Base-by-base conservation (phyloP, 1,140 invertebrate genomes). In the Drosophila parvula region DNA sequence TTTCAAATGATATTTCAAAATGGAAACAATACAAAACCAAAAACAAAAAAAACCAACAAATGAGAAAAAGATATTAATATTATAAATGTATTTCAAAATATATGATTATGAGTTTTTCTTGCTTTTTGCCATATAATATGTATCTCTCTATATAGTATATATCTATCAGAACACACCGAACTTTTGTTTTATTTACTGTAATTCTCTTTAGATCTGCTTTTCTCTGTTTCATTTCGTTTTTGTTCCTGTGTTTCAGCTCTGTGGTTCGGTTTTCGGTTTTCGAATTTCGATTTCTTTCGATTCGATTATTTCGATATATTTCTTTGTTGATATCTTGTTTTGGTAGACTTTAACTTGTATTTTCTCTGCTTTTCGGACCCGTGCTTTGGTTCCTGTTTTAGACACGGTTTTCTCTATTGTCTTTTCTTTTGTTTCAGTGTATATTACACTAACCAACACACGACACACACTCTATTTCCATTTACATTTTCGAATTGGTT, bases 1-100 rank as follows among this genome's bases (percentile, higher is more conserved):
- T 89, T 88, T 83, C 78, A 88, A 85, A 88, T 88, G 84, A 88
- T 88, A 88, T 88, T 88, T 89, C 61, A 85, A 84, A 85, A 73
- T 79, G 80, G 40, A 86, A 79, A 75, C 70, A 83, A 80, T 68
- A 71, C 38, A 76, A 63, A 81, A 75, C 62, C 61, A 59, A 57
- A 65, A 71, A 70, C 61, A 59, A 62, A 78, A 62, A 71, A 64
- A 40, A 41, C 62, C 45, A 50, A 69, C 61, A 53, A 70, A 70
- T 38, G 41, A 78, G 45, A 75, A 68, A 74, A 77, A 61, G 60
- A 80, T 89, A 81, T 86, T 88, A 89, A 88, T 88, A 88, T 88
- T 88, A 88, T 88, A 88, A 88, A 88, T 88, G 84, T 88, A 88
- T 88, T 88, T 89, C 78, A 88, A 88, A 88, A 88, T 88, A 88